Conservation (phyloP, 2,113 vertebrate genomes). For the Carollia perspicillata region DNA sequence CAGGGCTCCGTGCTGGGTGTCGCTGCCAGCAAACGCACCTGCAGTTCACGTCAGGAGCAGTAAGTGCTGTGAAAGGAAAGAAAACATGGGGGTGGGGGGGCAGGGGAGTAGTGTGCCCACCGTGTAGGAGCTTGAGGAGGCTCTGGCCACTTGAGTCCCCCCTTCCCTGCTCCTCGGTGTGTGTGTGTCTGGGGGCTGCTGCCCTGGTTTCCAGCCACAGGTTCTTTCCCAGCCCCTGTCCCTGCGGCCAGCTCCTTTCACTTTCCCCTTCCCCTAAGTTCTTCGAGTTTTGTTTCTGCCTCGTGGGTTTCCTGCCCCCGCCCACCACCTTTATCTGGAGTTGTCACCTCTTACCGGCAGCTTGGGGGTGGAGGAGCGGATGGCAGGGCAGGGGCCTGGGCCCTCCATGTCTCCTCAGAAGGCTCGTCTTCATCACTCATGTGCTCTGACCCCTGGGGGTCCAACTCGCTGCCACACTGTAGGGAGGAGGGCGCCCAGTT, state of each 20-base stretch:
- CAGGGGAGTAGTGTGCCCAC: too few species aligned
- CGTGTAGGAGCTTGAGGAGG: too few species aligned
- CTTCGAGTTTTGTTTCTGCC: neutral
- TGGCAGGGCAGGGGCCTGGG: too few species aligned
- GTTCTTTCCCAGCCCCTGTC: neutral
- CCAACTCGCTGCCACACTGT: neutral
- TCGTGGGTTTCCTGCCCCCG: neutral
- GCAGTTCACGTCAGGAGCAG: neutral
- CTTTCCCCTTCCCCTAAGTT: neutral
- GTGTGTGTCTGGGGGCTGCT: neutral
- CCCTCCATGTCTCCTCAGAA: neutral
- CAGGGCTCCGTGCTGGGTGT: neutral
- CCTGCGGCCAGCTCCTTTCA: neutral
- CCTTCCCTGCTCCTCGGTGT: too few species aligned
- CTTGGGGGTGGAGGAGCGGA: neutral
- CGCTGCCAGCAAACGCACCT: neutral
- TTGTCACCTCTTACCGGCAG: neutral
- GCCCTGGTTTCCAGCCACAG: neutral
- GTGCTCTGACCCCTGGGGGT: fast-evolving
- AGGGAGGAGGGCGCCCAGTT: neutral
- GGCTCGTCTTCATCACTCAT: neutral
- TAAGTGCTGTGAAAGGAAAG: neutral
- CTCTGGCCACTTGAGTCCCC: too few species aligned
- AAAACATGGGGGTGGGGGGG: neutral
- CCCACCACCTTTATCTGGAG: neutral